Evolutionary conservation across 2,797 vertebrate genomes (phyloP), one percentile per base, ranked within the genome.

Genomic region (Epinephelus coioides): DNA sequence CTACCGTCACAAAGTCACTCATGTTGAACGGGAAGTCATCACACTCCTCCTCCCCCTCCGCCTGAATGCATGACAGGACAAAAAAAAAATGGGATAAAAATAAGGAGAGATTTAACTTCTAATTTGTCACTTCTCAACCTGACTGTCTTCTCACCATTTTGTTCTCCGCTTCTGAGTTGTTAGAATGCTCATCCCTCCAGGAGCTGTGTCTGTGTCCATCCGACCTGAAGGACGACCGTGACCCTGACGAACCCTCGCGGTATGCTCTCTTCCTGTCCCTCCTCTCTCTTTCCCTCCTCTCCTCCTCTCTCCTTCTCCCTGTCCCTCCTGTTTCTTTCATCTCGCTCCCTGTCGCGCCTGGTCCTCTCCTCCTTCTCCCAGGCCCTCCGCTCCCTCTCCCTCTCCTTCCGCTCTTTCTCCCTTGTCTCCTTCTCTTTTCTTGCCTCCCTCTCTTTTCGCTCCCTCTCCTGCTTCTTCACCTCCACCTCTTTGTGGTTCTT

Each of bases 1-100:
- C 97, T 72, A 98, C 95, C 0, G 97, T 98, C 50, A 98, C 97
- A 79, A 97, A 97, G 86, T 98, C 97, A 5, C 96, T 97, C 95
- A 98, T 73, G 92, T 97, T 96, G 61, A 98, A 98, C 0, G 96
- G 95, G 78, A 97, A 97, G 12, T 95, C 91, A 0, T 94, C 92
- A 0, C 11, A 18, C 5, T 85, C 87, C 17, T 90, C 84, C 0
- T 71, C 83, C 46, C 66, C 64, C 30, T 69, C 76, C 54, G 6
- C 68, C 86, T 91, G 7, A 19, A 30, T 0, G 2, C 0, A 70
- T 0, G 5, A 65, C 27, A 56, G n/a, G 7, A 61, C 2, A 76
- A 4, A 25, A 7, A 2, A 2, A 25, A 25, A 0, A 38, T 5
- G 13, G 1, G 5, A 50, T 6, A 6, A 27, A 1, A n/a, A 57